Conservation (phyloP, 2,888 invertebrate species). For the Thera britannica region DNA sequence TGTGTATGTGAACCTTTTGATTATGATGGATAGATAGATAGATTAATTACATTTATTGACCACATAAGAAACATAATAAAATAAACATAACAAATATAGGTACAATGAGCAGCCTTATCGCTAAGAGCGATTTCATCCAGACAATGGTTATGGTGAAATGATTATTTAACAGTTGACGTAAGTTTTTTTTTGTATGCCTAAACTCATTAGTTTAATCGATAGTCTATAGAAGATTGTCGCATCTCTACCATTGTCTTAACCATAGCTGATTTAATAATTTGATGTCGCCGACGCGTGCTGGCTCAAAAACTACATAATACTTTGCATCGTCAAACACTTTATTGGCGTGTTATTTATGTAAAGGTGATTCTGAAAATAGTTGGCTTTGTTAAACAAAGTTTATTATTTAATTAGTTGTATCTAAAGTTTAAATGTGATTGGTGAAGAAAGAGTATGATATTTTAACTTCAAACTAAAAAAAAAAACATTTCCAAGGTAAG, state of each 20-base stretch:
- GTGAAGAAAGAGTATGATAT: neutral
- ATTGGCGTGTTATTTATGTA: slow-evolving; percentile 9
- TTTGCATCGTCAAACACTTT: slow-evolving; percentile 11
- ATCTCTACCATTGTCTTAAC: slow-evolving; percentile 15
- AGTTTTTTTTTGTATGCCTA: no score
- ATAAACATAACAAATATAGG: no score
- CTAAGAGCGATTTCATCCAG: no score
- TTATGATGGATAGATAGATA: no score
- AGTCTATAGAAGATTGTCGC: neutral
- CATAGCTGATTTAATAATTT: slow-evolving; percentile 30
- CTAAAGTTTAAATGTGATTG: neutral
- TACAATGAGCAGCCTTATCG: no score
- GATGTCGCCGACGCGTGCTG: slow-evolving; percentile 22
- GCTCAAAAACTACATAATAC: slow-evolving; percentile 3
- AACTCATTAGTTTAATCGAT: no score
- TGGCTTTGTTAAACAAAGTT: neutral
- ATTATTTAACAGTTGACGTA: no score
- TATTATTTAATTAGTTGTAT: slow-evolving; percentile 2
- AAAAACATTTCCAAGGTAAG: no score
- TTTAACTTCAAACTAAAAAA: neutral
- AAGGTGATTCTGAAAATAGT: slow-evolving; percentile 17
- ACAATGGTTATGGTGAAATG: no score
- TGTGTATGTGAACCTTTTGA: no score
- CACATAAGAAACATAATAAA: no score
- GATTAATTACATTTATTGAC: no score